Evolutionary conservation across 2,113 vertebrate genomes (phyloP), one percentile per base, ranked within the genome.

Genomic region (Porphyrio hochstetteri): DNA sequence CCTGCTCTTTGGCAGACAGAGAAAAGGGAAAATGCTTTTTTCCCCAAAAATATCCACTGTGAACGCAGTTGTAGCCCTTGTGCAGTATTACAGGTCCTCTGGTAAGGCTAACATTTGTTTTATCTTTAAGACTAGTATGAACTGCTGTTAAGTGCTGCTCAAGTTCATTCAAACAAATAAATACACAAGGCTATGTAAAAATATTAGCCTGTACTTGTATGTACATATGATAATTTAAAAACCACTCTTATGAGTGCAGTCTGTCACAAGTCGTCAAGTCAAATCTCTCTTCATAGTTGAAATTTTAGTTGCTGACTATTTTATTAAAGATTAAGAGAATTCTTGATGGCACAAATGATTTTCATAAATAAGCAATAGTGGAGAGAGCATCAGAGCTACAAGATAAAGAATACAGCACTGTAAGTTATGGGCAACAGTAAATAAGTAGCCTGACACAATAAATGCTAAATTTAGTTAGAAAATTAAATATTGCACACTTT

Each of bases 51-150:
- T 31, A 27, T 53, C 23, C 27, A 20, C 5, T 44, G 21, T 61
- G 24, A 16, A 21, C 8, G 4, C 8, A 7, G 2, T 12, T 59
- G 44, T 55, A 64, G 11, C 29, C 3, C 20, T 68, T 0, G 0
- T 16, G 13, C 5, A 61, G 1, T 11, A 10, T 9, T 85, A 23
- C 24, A 76, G 36, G 10, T 69, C 25, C 25, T 83, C 18, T 72
- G 67, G 29, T 13, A 74, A 7, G 52, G 40, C 4, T 53, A 78
- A 50, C 4, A 2, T 19, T 5, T 71, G 8, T 36, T 74, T 74
- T 69, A 35, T 23, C 17, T 76, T 19, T 7, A 7, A 42, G 17
- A 23, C 15, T 36, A 20, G 67, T 18, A 44, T 28, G 20, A 70
- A 21, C 29, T 70, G 14, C 9, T 28, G 6, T 2, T 46, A 60